Evolutionary conservation across 2,113 vertebrate species (phyloP), one percentile per base, ranked within the genome.

Genomic region (Pyxicephalus adspersus): DNA sequence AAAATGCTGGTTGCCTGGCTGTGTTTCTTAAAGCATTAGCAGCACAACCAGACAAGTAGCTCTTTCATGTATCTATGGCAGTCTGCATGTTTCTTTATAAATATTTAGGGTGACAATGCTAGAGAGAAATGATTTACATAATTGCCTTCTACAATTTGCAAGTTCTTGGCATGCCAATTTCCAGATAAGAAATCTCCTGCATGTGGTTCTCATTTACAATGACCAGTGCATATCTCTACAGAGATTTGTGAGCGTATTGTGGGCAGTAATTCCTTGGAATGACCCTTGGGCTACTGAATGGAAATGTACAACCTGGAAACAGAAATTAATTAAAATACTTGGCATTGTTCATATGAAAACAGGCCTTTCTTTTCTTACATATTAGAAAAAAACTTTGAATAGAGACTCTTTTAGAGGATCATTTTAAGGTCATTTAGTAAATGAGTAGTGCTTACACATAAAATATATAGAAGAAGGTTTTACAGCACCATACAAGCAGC

Each of bases 271-370:
- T 45, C 52, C 45, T 22, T 25, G 60, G 68, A 81, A 81, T 64
- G 60, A 51, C 58, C 79, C 68, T 64, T 25, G 15, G 79, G 79
- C 68, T 73, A 15, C 19, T 52, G 55, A 22, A 19, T 61, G 70
- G 60, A 73, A 64, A 74, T 81, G 34, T 64, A 74, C 70, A 73
- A 81, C 60, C 68, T 65, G 28, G 45, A 74, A 74, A 31, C 60
- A 52, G 77, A 51, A 74, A 81, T 81, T 80, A 81, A 81, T 81
- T 81, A 73, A 73, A 81, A 81, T 81, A 57, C 60, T 81, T 81
- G 20, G 50, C 70, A 64, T 81, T 81, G 60, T 74, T 81, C 57
- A 38, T 64, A 51, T 55, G 29, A 81, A 67, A 76, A 76, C 58
- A 64, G 50, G 60, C 52, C 50, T 76, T 63, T 76, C 79, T 57